Base-by-base conservation (phyloP, 2,797 vertebrate species). In the Erethizon dorsatum region DNA sequence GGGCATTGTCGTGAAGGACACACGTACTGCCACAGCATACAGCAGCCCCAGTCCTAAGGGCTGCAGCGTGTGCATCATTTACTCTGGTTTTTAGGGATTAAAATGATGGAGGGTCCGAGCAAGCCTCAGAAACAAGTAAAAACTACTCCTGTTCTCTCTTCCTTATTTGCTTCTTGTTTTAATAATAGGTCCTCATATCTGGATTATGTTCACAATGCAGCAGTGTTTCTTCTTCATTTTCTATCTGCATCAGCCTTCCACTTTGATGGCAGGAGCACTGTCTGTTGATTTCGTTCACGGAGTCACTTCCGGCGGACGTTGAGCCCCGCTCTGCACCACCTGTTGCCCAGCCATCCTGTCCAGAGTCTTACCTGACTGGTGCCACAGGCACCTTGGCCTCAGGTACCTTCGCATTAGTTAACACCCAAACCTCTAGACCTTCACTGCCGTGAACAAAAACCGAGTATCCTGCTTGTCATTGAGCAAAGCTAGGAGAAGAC, bases 221-320 rank as follows among this genome's bases (percentile, higher is more conserved):
- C 57, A n/a, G 61, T 80, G 73, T 45, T 93, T 67, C 73, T 87
- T 93, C 83, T 61, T 45, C 45, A 56, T 91, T 91, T 94, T 88
- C n/a, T 26, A 31, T 91, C 88, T 96, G 75, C 1, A 90, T 79
- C 85, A 93, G 45, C 37, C n/a, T 26, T 78, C 67, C 85, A 69
- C 45, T 41, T 77, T 13, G 20, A 63, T 26, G 85, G 78, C 22
- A 28, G 73, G 73, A 14, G 22, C 10, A 28, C 45, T 22, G 69
- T 50, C 13, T 50, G 18, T 71, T 31, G 47, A 79, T 31, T 52
- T 69, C 20, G 31, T 67, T 33, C 78, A 77, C 80, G 83, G 78
- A 83, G 0, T 94, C 82, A 88, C n/a, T 31, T 41, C 61, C n/a
- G 61, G 37, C 73, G 67, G 69, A 67, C 71, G 79, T 24, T 31